Base-by-base conservation (phyloP, 1,140 invertebrate species). In the Riptortus pedestris region DNA sequence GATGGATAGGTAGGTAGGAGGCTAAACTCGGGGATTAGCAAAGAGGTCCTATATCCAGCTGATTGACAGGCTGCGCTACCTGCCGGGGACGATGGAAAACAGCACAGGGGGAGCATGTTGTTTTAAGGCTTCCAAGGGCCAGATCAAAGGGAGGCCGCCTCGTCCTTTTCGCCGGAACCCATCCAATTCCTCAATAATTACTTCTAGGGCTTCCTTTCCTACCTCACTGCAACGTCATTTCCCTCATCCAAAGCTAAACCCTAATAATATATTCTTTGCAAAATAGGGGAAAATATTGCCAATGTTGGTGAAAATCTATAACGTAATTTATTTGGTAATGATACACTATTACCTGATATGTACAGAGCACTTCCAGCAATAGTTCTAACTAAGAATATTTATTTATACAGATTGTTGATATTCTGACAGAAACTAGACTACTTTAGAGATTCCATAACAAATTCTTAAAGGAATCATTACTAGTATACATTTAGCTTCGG, bases 61-160 rank as follows among this genome's bases (percentile, higher is more conserved):
- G 45, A 9, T 22, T 47, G 45, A 47, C 45, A 47, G 45, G 45
- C n/a, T n/a, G n/a, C 18, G 45, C 45, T 47, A 47, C 45, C 45
- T 47, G 45, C 45, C n/a, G n/a, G n/a, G n/a, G n/a, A n/a, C n/a
- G n/a, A n/a, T n/a, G n/a, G n/a, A n/a, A n/a, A n/a, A n/a, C n/a
- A n/a, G n/a, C n/a, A n/a, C n/a, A n/a, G n/a, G n/a, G n/a, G n/a
- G 45, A 3, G n/a, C 45, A 47, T 47, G 45, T 47, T 47, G 45
- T 47, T 47, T 47, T 47, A 47, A 47, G 45, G 45, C 22, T 47
- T 47, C 45, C n/a, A n/a, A n/a, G n/a, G n/a, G 45, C 45, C 45
- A 47, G 45, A 47, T 47, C 45, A 47, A 47, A 47, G 45, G 45
- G n/a, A 22, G 45, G n/a, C n/a, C n/a, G n/a, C n/a, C n/a, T n/a